phyloP scores from a whole-genome alignment of 2,797 vertebrate genomes.

The Zenarchopterus dispar region DNA sequence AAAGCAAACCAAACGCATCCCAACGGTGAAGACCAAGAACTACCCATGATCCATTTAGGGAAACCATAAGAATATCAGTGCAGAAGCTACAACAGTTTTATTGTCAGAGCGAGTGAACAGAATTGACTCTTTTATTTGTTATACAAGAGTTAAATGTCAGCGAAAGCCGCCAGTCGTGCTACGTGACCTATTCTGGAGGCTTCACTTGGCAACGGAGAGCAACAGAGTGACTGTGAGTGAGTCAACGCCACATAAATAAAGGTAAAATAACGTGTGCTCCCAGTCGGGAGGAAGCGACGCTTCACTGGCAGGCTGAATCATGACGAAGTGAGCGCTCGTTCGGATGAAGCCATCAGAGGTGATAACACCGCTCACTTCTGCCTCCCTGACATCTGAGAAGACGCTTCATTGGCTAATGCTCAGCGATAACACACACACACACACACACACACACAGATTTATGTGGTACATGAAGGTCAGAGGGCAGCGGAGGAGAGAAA shows the following conservation, averaged over 20 bases:
- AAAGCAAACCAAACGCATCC: too few relatives aligned
- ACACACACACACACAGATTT: conserved; percentile 10
- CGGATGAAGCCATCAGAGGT: conserved; percentile 43
- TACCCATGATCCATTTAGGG: too few relatives aligned
- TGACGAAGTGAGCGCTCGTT: conserved; percentile 37
- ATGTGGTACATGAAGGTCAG: conserved; percentile 77
- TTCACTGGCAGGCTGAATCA: conserved; percentile 27
- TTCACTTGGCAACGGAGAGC: conserved; percentile 2
- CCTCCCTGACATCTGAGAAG: conserved; percentile 76
- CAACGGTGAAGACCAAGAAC: too few relatives aligned
- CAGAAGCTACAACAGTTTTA: too few relatives aligned
- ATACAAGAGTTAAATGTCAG: conserved; percentile 4
- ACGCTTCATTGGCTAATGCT: conserved; percentile 84
- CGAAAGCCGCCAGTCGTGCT: neutral
- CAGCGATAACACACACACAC: conserved; percentile 73
- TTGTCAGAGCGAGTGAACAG: too few relatives aligned
- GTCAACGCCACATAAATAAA: conserved; percentile 16
- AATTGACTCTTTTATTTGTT: too few relatives aligned
- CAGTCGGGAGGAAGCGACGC: conserved; percentile 17
- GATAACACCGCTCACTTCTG: conserved; percentile 69
- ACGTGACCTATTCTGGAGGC: conserved; percentile 6
- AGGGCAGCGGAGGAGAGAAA: conserved; percentile 53
- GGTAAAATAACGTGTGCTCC: conserved; percentile 8
- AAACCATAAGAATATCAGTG: too few relatives aligned
- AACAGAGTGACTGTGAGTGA: conserved; percentile 19